Percentiles rank a stretch among this genome's conserved stretches.
These are phyloP conservation scores for Eristalis intricaria DNA, from an alignment of 2,888 invertebrate species.

Conservation along the genomic window DNA sequence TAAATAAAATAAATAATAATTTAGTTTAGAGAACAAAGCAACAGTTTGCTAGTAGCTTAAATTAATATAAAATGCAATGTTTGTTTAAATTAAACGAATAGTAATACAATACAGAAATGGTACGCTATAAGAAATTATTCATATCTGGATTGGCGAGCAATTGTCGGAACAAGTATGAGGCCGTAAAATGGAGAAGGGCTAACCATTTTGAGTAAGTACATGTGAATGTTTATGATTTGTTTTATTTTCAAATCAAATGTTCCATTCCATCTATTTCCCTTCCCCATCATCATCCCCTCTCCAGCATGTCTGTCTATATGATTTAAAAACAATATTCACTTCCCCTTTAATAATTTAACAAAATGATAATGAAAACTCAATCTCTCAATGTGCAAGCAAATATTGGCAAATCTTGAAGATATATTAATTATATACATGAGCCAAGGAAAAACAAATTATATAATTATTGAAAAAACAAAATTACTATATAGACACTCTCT, in stretches of 20 bases:
- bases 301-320: neutral
- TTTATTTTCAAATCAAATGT: slow-evolving; percentile 6
- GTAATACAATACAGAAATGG: slow-evolving; percentile 12
- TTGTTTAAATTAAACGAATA: slow-evolving; percentile 70
- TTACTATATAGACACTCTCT: slow-evolving; percentile 36
- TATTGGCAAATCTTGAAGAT: slow-evolving; percentile 13
- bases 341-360: neutral
- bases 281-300: neutral
- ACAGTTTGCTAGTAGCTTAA: slow-evolving; percentile 59
- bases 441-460: neutral
- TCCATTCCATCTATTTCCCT: neutral
- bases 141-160: slow-evolving; percentile 35
- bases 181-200: neutral
- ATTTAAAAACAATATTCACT: slow-evolving; percentile 27
- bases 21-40: slow-evolving; percentile 36
- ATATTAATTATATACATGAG: neutral
- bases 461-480: slow-evolving; percentile 18
- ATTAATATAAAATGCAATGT: slow-evolving; percentile 52
- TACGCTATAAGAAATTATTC: slow-evolving; percentile 46
- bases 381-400: slow-evolving; percentile 19
- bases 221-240: slow-evolving; percentile 17
- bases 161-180: slow-evolving; percentile 20
- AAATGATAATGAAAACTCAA: neutral
- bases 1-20: slow-evolving; percentile 49
- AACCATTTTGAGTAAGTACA: slow-evolving; percentile 12